A percentile compares a stretch with the other conserved stretches of the same genome.
These are phyloP conservation scores for Chionoecetes opilio DNA, from an alignment of 1,140 invertebrate genomes.

Conservation along the genomic window DNA sequence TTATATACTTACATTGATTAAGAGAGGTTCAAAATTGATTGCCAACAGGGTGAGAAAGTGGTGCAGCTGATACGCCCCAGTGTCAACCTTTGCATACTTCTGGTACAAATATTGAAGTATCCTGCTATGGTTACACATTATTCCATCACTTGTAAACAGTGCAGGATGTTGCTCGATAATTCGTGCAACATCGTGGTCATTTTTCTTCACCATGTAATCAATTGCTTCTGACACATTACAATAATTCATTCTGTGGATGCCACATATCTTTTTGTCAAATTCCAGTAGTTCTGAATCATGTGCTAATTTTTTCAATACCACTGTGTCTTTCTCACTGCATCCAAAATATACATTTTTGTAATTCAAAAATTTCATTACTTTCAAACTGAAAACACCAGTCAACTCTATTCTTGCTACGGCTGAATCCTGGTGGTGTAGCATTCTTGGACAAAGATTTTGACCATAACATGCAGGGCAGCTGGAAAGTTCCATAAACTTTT, in stretches of 20 bases:
- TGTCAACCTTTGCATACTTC: conserved; percentile 40
- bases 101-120: conserved; percentile 81
- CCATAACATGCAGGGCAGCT: conserved; percentile 63
- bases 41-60: conserved; percentile 68
- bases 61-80: conserved; percentile 36
- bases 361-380: conserved; percentile 66
- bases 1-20: conserved; percentile 63
- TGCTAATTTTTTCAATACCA: conserved; percentile 83
- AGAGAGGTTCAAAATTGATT: conserved; percentile 65
- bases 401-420: background rate
- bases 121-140: conserved; percentile 83
- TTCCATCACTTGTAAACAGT: conserved; percentile 57
- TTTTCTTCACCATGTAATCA: background rate
- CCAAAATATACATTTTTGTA: conserved; percentile 73
- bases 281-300: conserved; percentile 82
- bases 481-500: conserved; percentile 32
- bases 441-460: conserved; percentile 30
- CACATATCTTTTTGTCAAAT: conserved; percentile 83
- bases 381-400: conserved; percentile 39
- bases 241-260: conserved; percentile 37
- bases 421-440: conserved; percentile 1
- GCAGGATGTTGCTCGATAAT: conserved; percentile 48
- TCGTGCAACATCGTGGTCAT: conserved; percentile 6
- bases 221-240: conserved; percentile 60
- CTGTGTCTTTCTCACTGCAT: conserved; percentile 20